Conservation (phyloP, 2,113 vertebrate species). For the Xiphophorus maculatus region DNA sequence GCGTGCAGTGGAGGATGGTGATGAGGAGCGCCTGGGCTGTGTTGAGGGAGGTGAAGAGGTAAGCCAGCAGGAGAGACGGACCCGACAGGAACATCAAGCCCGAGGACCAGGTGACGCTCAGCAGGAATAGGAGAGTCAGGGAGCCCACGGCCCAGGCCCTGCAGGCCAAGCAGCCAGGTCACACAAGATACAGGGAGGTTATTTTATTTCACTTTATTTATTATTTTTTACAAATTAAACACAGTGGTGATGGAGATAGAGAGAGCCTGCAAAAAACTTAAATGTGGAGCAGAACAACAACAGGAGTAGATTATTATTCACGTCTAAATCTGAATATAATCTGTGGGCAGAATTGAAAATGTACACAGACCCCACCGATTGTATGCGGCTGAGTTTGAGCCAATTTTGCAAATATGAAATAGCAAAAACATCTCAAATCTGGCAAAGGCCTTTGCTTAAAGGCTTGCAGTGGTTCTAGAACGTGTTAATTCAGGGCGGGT, state of each 20-base stretch:
- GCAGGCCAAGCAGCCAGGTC: slow-evolving; percentile 4
- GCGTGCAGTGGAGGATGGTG: slow-evolving; percentile 92
- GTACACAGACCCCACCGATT: no score
- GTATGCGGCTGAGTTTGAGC: no score
- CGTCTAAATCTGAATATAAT: no score
- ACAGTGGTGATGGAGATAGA: no score
- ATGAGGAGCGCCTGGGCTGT: slow-evolving; percentile 93
- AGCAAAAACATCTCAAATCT: no score
- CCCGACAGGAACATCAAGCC: slow-evolving; percentile 92
- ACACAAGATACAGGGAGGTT: neutral
- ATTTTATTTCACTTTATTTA: neutral
- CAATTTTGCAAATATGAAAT: no score
- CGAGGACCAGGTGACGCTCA: slow-evolving; percentile 92
- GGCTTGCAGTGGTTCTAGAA: neutral
- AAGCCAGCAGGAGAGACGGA: slow-evolving; percentile 90
- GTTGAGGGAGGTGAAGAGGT: slow-evolving; percentile 94
- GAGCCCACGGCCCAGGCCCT: slow-evolving; percentile 93
- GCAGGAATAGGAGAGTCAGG: slow-evolving; percentile 89
- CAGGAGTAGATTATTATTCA: no score
- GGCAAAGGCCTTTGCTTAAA: no score
- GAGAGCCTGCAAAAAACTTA: no score
- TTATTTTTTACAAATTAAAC: no score
- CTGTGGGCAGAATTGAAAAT: no score
- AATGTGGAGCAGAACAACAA: no score
- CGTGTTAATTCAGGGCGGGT: neutral